phyloP scores from a whole-genome alignment of 2,797 vertebrate genomes.

The Gallirallus australis region DNA sequence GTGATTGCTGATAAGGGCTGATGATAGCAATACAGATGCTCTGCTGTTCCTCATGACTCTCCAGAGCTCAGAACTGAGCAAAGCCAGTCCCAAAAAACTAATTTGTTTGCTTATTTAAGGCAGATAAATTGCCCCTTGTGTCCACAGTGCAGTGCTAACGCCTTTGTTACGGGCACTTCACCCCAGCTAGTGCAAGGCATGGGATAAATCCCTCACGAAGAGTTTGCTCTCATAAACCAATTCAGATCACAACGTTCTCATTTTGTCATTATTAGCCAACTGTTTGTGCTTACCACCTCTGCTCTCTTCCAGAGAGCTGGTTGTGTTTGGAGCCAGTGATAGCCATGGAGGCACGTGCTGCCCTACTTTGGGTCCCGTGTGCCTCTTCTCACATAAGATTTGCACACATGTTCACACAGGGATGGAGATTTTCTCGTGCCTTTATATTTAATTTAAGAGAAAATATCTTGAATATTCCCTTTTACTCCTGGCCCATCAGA shows the following conservation, averaged over 20 bases:
- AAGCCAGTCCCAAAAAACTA: neutral
- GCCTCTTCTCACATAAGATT: neutral
- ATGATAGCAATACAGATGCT: neutral
- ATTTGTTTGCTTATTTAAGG: neutral
- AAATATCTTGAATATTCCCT: conserved; percentile 49
- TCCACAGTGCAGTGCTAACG: neutral
- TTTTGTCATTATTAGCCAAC: neutral
- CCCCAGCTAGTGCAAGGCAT: neutral
- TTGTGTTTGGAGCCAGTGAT: too few relatives aligned
- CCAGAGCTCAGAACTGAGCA: neutral
- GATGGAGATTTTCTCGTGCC: neutral
- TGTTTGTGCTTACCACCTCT: neutral
- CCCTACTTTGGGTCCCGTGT: neutral
- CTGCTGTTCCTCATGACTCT: neutral
- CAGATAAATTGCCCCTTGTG: neutral
- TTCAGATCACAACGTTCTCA: neutral
- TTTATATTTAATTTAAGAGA: conserved; percentile 45
- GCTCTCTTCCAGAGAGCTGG: neutral
- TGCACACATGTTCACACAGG: neutral
- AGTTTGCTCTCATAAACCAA: neutral
- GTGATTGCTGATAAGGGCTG: neutral
- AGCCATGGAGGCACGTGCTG: neutral
- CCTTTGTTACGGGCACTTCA: neutral
- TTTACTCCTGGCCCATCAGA: conserved; percentile 35
- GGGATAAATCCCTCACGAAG: neutral